Percentiles rank a stretch among this genome's conserved stretches.
Conservation (phyloP, 2,797 vertebrate species). For the Platyrinchus mystaceus region DNA sequence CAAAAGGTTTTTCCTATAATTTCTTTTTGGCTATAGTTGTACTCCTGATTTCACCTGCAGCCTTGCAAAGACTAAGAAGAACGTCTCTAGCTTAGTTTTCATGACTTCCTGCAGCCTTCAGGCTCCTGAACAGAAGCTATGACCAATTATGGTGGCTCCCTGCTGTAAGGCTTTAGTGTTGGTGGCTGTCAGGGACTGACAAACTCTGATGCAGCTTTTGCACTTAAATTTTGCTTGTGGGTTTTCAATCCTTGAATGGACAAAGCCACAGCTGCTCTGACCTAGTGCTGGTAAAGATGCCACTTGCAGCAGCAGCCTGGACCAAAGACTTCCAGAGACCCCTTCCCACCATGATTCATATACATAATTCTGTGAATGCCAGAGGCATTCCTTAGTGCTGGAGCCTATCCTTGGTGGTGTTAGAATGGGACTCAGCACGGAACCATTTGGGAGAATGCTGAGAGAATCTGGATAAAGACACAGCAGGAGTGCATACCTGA, state of each 20-base stretch:
- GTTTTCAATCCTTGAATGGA: neutral
- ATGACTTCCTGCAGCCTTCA: neutral
- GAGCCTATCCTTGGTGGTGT: no score
- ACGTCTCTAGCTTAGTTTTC: neutral
- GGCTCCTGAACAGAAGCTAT: neutral
- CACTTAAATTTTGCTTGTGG: neutral
- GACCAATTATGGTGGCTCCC: neutral
- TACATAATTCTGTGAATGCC: neutral
- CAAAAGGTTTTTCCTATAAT: neutral
- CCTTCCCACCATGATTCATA: neutral
- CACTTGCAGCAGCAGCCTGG: neutral
- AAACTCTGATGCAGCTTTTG: neutral
- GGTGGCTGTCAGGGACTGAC: neutral
- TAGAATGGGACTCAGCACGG: neutral
- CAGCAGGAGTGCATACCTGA: neutral
- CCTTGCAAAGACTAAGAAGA: neutral
- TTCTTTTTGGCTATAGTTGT: neutral
- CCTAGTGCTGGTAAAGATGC: rapidly evolving
- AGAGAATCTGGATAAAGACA: neutral
- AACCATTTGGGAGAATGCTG: neutral
- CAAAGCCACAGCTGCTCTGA: neutral
- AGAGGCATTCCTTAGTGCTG: neutral
- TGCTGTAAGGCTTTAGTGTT: neutral
- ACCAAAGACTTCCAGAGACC: rapidly evolving
- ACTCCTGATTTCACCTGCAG: neutral